A percentile compares a stretch with the other conserved stretches of the same genome.
These are phyloP conservation scores for Calyptomena viridis DNA, from an alignment of 2,113 vertebrate genomes.

Conservation along the genomic window DNA sequence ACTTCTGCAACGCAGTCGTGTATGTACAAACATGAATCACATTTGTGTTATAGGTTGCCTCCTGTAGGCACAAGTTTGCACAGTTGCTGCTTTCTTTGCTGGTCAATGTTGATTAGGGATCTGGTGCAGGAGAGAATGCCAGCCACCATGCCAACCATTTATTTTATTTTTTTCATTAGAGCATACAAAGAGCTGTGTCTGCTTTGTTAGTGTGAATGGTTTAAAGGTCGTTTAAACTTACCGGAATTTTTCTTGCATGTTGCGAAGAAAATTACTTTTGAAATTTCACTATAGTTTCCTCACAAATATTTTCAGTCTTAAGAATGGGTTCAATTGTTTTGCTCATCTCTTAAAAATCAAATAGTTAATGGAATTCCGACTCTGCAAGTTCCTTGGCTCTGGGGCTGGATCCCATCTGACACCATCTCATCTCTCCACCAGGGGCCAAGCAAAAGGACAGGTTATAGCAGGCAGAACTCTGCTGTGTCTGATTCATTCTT, in stretches of 20 bases:
- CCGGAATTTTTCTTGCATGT: not conserved
- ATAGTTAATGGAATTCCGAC: not conserved
- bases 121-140: not conserved
- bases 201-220: not conserved
- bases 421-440: not conserved
- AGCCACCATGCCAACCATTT: not conserved
- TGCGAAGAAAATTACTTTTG: not conserved
- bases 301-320: not conserved
- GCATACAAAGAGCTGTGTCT: not conserved
- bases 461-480: not conserved
- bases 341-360: not conserved
- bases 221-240: not conserved
- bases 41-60: not conserved
- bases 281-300: not conserved
- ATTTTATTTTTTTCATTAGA: not conserved
- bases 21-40: not conserved
- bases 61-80: not conserved
- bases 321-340: not conserved
- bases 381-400: not conserved
- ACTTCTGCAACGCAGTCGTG: constrained; percentile 14
- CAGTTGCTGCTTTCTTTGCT: not conserved
- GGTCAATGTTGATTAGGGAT: not conserved
- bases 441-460: not conserved
- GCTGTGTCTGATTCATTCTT: not conserved
- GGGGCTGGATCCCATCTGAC: not conserved